phyloP scores from a whole-genome alignment of 1,140 invertebrate genomes.

The Eueides isabella region DNA sequence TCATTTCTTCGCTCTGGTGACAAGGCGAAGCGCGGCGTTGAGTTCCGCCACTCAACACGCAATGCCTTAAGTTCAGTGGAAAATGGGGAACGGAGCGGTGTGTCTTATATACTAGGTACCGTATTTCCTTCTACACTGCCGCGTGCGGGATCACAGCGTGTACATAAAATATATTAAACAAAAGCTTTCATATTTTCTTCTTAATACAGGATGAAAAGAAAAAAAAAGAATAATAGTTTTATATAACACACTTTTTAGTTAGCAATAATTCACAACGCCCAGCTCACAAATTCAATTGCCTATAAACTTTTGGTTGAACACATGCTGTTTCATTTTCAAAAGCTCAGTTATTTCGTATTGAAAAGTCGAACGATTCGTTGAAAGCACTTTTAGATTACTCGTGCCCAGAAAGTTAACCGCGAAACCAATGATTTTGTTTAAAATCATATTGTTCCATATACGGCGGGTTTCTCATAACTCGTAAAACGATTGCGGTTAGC shows the following conservation, averaged over 20 bases:
- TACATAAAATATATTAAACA: too few species aligned
- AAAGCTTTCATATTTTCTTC: not conserved
- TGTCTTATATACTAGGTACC: too few species aligned
- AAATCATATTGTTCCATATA: conserved; percentile 70
- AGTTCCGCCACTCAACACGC: too few species aligned
- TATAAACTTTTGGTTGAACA: not conserved
- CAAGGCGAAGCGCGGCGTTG: too few species aligned
- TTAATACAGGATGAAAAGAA: too few species aligned
- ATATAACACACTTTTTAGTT: not conserved
- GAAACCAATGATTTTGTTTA: conserved; percentile 67
- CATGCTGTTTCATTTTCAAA: conserved; percentile 4
- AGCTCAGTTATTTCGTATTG: not conserved
- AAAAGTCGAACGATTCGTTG: not conserved
- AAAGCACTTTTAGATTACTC: conserved; percentile 46
- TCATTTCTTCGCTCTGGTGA: too few species aligned
- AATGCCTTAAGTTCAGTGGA: too few species aligned
- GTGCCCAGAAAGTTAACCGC: conserved; percentile 42
- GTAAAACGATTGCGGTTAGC: conserved; percentile 47
- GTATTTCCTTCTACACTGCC: too few species aligned
- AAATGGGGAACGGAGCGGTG: too few species aligned
- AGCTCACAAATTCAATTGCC: not conserved
- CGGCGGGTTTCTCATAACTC: conserved; percentile 52
- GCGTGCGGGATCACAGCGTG: too few species aligned
- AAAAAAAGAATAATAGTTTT: not conserved
- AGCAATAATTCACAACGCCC: not conserved